Conservation (phyloP, 1,140 invertebrate species). For the Pseudomyrmex sp. region DNA sequence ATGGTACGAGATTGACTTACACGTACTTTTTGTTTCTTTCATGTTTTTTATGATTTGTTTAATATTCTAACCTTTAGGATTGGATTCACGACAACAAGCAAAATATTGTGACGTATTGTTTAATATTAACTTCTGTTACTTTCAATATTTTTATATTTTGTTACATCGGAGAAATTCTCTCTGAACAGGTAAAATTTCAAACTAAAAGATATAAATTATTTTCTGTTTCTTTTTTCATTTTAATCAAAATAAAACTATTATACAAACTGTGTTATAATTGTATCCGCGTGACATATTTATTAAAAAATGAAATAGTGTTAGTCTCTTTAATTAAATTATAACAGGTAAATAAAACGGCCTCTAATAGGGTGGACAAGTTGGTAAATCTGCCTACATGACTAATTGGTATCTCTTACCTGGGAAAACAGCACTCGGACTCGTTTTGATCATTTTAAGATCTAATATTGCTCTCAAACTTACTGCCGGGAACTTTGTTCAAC, state of each 20-base stretch:
- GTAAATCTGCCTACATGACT: conserved; percentile 64
- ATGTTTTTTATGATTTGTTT: background rate
- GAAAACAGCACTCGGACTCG: conserved; percentile 58
- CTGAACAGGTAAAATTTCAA: conserved; percentile 66
- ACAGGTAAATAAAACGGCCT: conserved; percentile 35
- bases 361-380: conserved; percentile 65
- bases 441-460: conserved; percentile 69
- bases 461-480: conserved; percentile 63
- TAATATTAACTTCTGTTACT: conserved; percentile 68
- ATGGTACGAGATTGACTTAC: conserved; percentile 63
- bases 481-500: conserved; percentile 67
- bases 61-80: conserved; percentile 52
- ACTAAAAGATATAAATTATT: background rate
- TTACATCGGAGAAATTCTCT: conserved; percentile 73
- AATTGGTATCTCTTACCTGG: conserved; percentile 67
- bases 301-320: conserved; percentile 8
- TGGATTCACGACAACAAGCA: conserved; percentile 55
- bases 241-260: background rate
- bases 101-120: conserved; percentile 56
- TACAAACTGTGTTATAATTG: background rate
- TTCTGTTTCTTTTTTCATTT: background rate
- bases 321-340: conserved; percentile 10
- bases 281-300: background rate
- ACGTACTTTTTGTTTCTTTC: background rate
- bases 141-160: conserved; percentile 78